Evolutionary conservation across 53 echinoderm and acorn worm species (phyloP), one percentile per base, ranked within the genome.

Genomic region (Holothuria scabra): DNA sequence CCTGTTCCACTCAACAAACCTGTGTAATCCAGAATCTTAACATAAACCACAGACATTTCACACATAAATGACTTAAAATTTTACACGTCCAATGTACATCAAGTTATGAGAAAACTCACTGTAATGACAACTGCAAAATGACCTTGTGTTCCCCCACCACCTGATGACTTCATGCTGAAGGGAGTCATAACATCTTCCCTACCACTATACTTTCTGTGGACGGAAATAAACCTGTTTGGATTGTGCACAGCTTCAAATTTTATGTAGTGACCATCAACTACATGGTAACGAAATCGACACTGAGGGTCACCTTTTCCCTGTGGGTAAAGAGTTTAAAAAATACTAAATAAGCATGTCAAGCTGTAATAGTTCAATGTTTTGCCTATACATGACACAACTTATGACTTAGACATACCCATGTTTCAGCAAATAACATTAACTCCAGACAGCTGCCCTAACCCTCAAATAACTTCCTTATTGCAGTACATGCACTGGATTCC

Each of bases 221-320:
- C 94, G 3, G 93, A 91, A 71, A 97, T 89, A 63, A 90, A 97
- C 22, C 94, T 92, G 89, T 97, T 94, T 21, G 92, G 92, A 25
- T 97, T 97, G 79, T 97, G 97, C 10, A 94, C 92, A 7, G 94
- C 86, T 66, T 97, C 97, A 62, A 97, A 90, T 80, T 90, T 92
- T 89, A 97, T 90, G 86, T 74, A 86, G 69, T 70, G 80, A 2
- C 87, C 85, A 20, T 97, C 94, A 7, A 88, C 79, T 13, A 75
- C 59, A 18, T 90, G 88, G 28, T 90, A 92, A 26, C 72, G 66
- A 76, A 97, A 97, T 72, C 97, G 76, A 29, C 97, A 97, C 59
- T 92, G 88, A 3, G 97, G 97, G 66, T 93, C 97, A 22, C 97
- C 97, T 60, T 94, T 94, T 2, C 97, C 97, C 97, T 97, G 83